These are phyloP conservation scores for Homalodisca vitripennis DNA, from an alignment of 1,140 invertebrate genomes.

Conservation along the genomic window DNA sequence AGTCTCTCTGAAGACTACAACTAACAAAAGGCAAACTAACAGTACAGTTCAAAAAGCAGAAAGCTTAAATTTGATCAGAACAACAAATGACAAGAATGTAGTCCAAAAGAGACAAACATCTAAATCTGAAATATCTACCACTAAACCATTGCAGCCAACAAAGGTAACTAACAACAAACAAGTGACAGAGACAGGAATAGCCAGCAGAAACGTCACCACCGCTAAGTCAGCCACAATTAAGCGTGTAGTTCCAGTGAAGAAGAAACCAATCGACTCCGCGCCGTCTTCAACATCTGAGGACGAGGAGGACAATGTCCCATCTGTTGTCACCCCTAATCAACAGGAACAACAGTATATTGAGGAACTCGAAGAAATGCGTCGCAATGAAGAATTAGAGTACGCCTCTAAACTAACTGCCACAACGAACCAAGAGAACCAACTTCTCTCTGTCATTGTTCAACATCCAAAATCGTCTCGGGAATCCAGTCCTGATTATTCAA, in stretches of 20 bases:
- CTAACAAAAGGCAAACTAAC: slow-evolving; percentile 2
- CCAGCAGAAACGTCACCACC: slow-evolving; percentile 28
- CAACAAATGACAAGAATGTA: slow-evolving; percentile 29
- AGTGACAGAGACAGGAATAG: slow-evolving; percentile 21
- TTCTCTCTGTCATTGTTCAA: slow-evolving; percentile 60
- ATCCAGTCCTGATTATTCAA: slow-evolving; percentile 54
- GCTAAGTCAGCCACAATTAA: slow-evolving; percentile 26
- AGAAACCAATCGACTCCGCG: slow-evolving; percentile 22
- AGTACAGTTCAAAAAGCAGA: slow-evolving; percentile 14
- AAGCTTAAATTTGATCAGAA: slow-evolving; percentile 16
- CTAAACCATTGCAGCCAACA: not conserved
- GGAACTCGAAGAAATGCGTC: slow-evolving; percentile 37
- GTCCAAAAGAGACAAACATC: slow-evolving; percentile 19
- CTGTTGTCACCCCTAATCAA: not conserved
- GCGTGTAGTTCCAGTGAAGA: slow-evolving; percentile 1
- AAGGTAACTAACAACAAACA: slow-evolving; percentile 11
- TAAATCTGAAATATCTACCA: slow-evolving; percentile 22
- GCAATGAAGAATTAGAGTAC: slow-evolving; percentile 37
- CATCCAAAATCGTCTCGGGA: slow-evolving; percentile 69
- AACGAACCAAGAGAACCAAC: slow-evolving; percentile 43
- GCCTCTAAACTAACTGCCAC: slow-evolving; percentile 36
- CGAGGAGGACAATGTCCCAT: slow-evolving; percentile 30
- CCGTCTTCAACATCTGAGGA: slow-evolving; percentile 37
- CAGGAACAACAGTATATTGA: slow-evolving; percentile 31
- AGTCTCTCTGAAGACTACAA: not conserved